Base-by-base conservation (phyloP, 53 echinoderm and acorn worm species). In the Echinarachnius parma region DNA sequence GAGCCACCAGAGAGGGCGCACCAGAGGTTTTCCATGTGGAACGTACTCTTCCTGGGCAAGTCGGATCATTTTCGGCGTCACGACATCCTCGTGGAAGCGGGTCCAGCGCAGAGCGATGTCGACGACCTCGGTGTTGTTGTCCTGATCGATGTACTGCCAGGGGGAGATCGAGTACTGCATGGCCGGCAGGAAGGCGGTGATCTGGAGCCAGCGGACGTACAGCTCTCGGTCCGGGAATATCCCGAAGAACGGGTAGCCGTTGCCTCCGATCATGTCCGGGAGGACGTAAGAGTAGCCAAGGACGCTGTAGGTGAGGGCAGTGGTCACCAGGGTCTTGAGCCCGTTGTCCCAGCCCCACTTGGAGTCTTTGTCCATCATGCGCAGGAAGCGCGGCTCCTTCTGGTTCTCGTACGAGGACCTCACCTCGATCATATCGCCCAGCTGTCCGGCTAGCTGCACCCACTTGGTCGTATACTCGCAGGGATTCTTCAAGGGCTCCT, bases 361-460 rank as follows among this genome's bases (percentile, higher is more conserved):
- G 4, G 89, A 89, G 34, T 89, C 93, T 28, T 93, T 93, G 77
- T 93, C 93, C 93, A 93, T 93, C 93, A 93, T 93, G 10, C 93
- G 76, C 13, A 86, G 79, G 55, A 93, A 93, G 4, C 84, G 67
- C 2, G 93, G 86, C 15, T 86, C 80, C 3, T 86, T 60, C 53
- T 93, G 93, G 44, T 88, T 93, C 58, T 89, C 88, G 37, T 76
- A 93, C 20, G 89, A 85, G 15, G 89, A 89, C 0, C 93, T 67
- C n/a, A 93, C 80, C 35, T 93, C 93, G 31, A 89, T 79, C 56
- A 83, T 77, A 2, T 46, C 34, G 4, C 93, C 93, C 0, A 93
- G 80, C 21, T 79, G 85, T 8, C 82, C 86, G 7, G 86, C 81
- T 61, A 89, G 86, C 32, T 89, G 50, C 4, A 85, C 85, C 54